phyloP scores from a whole-genome alignment of 1,140 invertebrate genomes.

The Panonychus citri region DNA sequence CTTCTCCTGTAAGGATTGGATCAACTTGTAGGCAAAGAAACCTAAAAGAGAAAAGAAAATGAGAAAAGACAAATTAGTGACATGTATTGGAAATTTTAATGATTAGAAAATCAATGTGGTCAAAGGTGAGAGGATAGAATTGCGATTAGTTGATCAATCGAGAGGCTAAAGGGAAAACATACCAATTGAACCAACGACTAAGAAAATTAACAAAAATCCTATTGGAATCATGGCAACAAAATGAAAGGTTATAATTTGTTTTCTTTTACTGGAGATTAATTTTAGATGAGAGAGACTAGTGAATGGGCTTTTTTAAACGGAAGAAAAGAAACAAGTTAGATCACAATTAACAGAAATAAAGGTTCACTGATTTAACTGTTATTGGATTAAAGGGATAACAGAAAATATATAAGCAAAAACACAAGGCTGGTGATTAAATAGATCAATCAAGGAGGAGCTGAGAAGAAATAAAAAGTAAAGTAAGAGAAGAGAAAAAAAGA shows the following conservation, averaged over 20 bases:
- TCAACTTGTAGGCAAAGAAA: constrained; percentile 57
- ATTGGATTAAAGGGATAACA: too few species aligned
- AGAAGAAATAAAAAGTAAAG: not conserved
- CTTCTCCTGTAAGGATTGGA: constrained; percentile 45
- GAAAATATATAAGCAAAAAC: too few species aligned
- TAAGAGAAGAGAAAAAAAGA: too few species aligned
- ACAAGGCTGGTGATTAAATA: not conserved
- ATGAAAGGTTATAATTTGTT: too few species aligned
- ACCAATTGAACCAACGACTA: not conserved
- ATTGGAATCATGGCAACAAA: not conserved
- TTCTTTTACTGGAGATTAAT: too few species aligned
- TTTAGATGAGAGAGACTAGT: too few species aligned
- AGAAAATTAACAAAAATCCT: not conserved
- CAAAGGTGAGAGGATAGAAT: not conserved
- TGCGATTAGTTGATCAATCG: not conserved
- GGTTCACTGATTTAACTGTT: too few species aligned
- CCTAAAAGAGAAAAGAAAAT: constrained; percentile 30
- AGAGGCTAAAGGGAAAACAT: not conserved
- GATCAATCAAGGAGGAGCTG: not conserved
- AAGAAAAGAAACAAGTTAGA: too few species aligned
- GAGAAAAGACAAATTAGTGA: not conserved
- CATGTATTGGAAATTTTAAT: not conserved
- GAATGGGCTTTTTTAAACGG: too few species aligned
- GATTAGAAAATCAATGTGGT: not conserved
- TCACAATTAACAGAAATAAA: too few species aligned